These are phyloP conservation scores for Athrips mouffetella DNA, from an alignment of 2,888 invertebrate genomes.

Conservation along the genomic window DNA sequence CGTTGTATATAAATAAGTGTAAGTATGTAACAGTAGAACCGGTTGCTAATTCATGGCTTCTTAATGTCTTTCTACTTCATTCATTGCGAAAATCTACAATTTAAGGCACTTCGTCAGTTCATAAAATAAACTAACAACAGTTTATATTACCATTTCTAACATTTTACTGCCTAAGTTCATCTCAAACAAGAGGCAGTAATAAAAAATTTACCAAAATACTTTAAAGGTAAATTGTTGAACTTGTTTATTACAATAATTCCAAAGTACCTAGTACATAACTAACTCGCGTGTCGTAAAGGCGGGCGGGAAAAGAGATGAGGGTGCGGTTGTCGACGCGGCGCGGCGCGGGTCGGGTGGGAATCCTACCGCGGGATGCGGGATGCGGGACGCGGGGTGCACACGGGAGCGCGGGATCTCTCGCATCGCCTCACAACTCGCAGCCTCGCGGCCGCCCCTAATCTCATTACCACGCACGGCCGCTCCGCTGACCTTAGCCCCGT, in stretches of 20 bases:
- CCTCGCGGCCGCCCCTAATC: slow-evolving; percentile 49
- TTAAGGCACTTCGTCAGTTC: too few relatives aligned
- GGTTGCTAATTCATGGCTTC: too few relatives aligned
- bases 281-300: slow-evolving; percentile 34
- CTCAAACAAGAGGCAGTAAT: background rate
- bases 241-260: slow-evolving; percentile 12
- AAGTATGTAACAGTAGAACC: too few relatives aligned
- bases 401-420: slow-evolving; percentile 33
- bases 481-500: slow-evolving; percentile 51
- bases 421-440: slow-evolving; percentile 31
- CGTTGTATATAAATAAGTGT: too few relatives aligned
- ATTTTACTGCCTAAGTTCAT: too few relatives aligned
- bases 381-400: slow-evolving; percentile 24
- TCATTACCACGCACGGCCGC: slow-evolving; percentile 53
- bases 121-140: too few relatives aligned
- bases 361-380: slow-evolving; percentile 13
- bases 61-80: too few relatives aligned
- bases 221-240: slow-evolving; percentile 1
- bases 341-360: slow-evolving; percentile 20
- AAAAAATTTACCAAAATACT: slow-evolving; percentile 1
- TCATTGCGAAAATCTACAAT: too few relatives aligned
- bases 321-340: slow-evolving; percentile 19
- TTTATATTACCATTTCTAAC: too few relatives aligned
- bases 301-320: slow-evolving; percentile 37
- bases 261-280: slow-evolving; percentile 15